phyloP scores from a whole-genome alignment of 2,113 vertebrate species.

The Platichthys stellatus region DNA sequence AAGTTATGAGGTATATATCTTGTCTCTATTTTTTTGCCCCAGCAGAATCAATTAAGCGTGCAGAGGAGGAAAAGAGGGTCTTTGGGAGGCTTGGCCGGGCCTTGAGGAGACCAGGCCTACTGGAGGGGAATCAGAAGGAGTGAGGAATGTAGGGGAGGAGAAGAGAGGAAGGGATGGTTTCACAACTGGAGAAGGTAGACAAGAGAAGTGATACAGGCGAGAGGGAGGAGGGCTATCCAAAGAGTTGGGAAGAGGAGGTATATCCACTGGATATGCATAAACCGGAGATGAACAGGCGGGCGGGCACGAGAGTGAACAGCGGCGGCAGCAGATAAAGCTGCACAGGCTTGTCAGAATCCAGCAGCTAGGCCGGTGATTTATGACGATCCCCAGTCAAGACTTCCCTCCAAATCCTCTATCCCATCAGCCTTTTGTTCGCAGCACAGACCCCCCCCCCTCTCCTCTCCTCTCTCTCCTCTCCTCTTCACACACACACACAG shows the following conservation, averaged over 20 bases:
- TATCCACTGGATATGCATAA: constrained; percentile 80
- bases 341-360: constrained; percentile 77
- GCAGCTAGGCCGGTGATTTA: constrained; percentile 78
- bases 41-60: constrained; percentile 82
- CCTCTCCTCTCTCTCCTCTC: not conserved
- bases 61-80: constrained; percentile 60
- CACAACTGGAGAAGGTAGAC: constrained; percentile 25
- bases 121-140: constrained; percentile 38
- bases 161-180: constrained; percentile 11
- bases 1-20: constrained; percentile 82
- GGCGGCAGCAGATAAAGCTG: constrained; percentile 73
- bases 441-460: constrained; percentile 13
- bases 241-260: constrained; percentile 55
- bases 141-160: constrained; percentile 17
- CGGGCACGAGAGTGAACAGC: constrained; percentile 55
- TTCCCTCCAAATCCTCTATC: constrained; percentile 69
- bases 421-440: constrained; percentile 69
- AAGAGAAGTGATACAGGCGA: constrained; percentile 11
- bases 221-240: constrained; percentile 44
- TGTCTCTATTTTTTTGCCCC: constrained; percentile 63
- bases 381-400: constrained; percentile 75
- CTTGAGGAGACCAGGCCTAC: constrained; percentile 67
- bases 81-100: constrained; percentile 67
- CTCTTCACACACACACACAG: constrained; percentile 9
- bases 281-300: constrained; percentile 63